Base-by-base conservation (phyloP, 1,140 invertebrate genomes). In the Drosophila mayri region DNA sequence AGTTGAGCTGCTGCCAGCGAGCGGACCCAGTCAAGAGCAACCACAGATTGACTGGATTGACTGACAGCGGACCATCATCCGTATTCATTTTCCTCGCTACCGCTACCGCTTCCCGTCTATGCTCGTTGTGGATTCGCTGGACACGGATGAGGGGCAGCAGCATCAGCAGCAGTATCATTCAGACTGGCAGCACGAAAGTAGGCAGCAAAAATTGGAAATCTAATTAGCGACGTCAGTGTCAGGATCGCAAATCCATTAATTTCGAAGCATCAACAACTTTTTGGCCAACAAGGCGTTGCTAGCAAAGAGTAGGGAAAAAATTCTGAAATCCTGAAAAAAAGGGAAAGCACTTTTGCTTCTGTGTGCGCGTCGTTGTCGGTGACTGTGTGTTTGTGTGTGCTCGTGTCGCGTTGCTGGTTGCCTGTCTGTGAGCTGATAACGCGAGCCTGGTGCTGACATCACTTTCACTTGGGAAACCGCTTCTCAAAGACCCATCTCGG, bases 391-490 rank as follows among this genome's bases (percentile, higher is more conserved):
- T 22, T 22, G 2, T 38, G 18, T 35, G 25, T 38, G 73, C 58
- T 52, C 61, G 52, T 49, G 37, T 44, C 30, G 30, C 22, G 41
- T 32, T 52, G 47, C 58, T 52, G 72, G 32, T 47, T 59, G 46
- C 25, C 49, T 43, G 59, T 49, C 47, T 47, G 44, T 40, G 41
- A 67, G 44, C 73, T 77, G 74, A 78, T 78, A 78, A 71, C 65
- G 58, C 74, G 75, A 49, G 75, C 50, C 65, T 71, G 57, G 38
- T 35, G 82, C 82, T 86, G 82, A 86, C 82, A 86, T 86, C 82
- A 86, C 82, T 81, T 70, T 73, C 66, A 47, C 67, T 59, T 52
- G 20, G 71, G n/a, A 40, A 76, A 57, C 75, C 68, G 46, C 70
- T 44, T 20, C 22, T 54, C 20, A 35, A 20, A 38, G 40, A 38